These are phyloP conservation scores for Pocota personata DNA, from an alignment of 2,888 invertebrate genomes.

Conservation along the genomic window DNA sequence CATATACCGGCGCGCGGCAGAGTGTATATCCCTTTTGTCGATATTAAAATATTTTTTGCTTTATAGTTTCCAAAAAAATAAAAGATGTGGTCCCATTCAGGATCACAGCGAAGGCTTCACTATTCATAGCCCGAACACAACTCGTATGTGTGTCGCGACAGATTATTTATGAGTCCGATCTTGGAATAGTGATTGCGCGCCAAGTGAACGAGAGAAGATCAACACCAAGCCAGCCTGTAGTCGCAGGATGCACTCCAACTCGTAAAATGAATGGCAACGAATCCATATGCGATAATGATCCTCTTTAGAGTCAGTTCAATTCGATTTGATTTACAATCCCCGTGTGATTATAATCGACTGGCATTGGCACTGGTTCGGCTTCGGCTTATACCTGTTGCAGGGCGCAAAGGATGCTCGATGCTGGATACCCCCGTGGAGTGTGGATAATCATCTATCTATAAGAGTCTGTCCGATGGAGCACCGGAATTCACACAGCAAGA, in stretches of 20 bases:
- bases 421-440: conserved; percentile 61
- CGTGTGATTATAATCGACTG: conserved; percentile 82
- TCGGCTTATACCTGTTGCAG: conserved; percentile 47
- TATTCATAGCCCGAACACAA: conserved; percentile 55
- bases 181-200: conserved; percentile 60
- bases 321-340: conserved; percentile 83
- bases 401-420: conserved; percentile 10
- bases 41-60: conserved; percentile 37
- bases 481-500: conserved; percentile 30
- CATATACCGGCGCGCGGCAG: neutral
- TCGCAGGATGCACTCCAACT: conserved; percentile 13
- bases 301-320: conserved; percentile 78
- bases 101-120: conserved; percentile 38
- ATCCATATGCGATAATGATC: conserved; percentile 74
- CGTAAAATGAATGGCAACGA: conserved; percentile 65
- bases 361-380: conserved; percentile 36
- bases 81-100: conserved; percentile 27
- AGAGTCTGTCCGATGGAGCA: neutral
- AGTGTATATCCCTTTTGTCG: conserved; percentile 59
- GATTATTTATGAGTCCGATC: conserved; percentile 74
- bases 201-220: conserved; percentile 65
- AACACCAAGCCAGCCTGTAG: conserved; percentile 15
- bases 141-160: conserved; percentile 66
- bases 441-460: conserved; percentile 44
- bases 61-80: conserved; percentile 4